Percentiles rank a stretch among this genome's conserved stretches.
Conservation (phyloP, 2,888 invertebrate genomes). For the Melanchra persicariae region DNA sequence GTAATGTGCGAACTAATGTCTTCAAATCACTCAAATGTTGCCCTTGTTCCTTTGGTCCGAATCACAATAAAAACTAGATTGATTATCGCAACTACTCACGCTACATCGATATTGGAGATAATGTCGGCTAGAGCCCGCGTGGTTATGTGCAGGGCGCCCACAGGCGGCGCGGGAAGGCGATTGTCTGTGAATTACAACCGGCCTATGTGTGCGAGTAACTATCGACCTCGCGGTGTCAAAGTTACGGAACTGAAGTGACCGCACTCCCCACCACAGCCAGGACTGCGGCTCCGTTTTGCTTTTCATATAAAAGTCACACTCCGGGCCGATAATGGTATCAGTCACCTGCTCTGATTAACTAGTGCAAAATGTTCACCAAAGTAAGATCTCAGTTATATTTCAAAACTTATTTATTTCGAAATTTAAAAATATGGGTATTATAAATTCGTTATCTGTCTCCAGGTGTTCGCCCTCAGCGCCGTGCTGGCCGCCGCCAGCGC, state of each 20-base stretch:
- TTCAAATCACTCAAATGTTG: conserved; percentile 54
- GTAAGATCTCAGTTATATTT: conserved; percentile 77
- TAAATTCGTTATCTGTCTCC: conserved; percentile 48
- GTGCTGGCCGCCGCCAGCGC: conserved; percentile 90
- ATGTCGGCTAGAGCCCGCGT: conserved; percentile 57
- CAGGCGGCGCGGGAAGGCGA: conserved; percentile 71
- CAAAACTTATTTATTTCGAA: conserved; percentile 37
- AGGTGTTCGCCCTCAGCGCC: conserved; percentile 87
- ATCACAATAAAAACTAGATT: conserved; percentile 69
- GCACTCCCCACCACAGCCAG: conserved; percentile 84
- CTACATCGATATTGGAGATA: conserved; percentile 70
- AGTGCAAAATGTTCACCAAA: conserved; percentile 90
- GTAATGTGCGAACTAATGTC: conserved; percentile 47
- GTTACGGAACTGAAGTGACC: conserved; percentile 90
- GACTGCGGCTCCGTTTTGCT: conserved; percentile 87
- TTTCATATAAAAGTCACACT: conserved; percentile 90
- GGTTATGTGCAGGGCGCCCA: conserved; percentile 62
- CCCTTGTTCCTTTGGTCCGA: conserved; percentile 57
- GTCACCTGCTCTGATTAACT: conserved; percentile 88
- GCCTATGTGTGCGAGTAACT: conserved; percentile 79
- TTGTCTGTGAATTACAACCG: conserved; percentile 77
- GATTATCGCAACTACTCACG: conserved; percentile 74
- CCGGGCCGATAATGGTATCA: conserved; percentile 88
- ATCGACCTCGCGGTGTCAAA: conserved; percentile 90
- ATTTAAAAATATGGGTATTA: conserved; percentile 13